Percentiles rank a stretch among this genome's conserved stretches.
These are phyloP conservation scores for Sebastes schlegelii DNA, from an alignment of 2,113 vertebrate genomes.

Conservation along the genomic window DNA sequence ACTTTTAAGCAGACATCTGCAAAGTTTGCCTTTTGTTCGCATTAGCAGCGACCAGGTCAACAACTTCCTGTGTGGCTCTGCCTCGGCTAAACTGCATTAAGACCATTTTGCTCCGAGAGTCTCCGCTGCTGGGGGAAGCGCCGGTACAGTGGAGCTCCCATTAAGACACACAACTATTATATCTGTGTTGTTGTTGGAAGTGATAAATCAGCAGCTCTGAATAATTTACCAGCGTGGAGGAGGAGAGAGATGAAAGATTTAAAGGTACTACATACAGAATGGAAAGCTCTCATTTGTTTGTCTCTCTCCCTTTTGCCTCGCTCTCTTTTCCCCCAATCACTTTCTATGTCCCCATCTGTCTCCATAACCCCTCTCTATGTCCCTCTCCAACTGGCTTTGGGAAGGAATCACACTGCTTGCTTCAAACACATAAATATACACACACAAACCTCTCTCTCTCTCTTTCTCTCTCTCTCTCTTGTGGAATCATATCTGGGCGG, in stretches of 20 bases:
- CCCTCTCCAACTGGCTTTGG: constrained; percentile 22
- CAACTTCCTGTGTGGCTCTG: neutral
- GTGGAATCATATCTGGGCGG: constrained; percentile 16
- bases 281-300: constrained; percentile 44
- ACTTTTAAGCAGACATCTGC: neutral
- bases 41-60: neutral
- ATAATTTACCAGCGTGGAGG: constrained; percentile 74
- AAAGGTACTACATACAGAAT: constrained; percentile 54
- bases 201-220: constrained; percentile 78
- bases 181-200: constrained; percentile 71
- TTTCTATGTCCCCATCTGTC: constrained; percentile 14
- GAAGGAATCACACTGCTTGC: neutral
- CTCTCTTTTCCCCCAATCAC: constrained; percentile 7
- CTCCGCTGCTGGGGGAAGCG: constrained; percentile 43
- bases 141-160: constrained; percentile 39
- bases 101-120: constrained; percentile 41
- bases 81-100: constrained; percentile 41
- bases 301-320: constrained; percentile 1
- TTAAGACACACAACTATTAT: constrained; percentile 65
- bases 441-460: neutral
- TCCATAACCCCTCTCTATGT: neutral
- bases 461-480: neutral
- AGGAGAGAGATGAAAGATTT: constrained; percentile 56
- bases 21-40: neutral
- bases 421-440: constrained; percentile 7